Percentiles rank a stretch among this genome's conserved stretches.
Conservation (phyloP, 2,113 vertebrate species). For the Cyanistes caeruleus region DNA sequence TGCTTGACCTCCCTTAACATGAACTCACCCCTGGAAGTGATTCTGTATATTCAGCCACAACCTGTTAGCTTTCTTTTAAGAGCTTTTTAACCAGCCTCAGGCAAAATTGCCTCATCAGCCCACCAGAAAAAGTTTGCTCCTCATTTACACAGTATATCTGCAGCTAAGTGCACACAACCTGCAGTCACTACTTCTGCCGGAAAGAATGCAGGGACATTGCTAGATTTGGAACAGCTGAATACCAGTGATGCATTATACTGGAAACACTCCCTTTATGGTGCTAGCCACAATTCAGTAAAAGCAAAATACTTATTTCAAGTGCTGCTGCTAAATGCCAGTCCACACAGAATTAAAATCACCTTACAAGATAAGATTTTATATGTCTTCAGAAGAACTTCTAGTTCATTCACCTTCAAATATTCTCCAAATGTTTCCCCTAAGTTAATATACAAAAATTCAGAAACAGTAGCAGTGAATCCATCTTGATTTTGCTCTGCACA, state of each 20-base stretch:
- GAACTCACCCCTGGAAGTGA: neutral
- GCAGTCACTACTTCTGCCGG: neutral
- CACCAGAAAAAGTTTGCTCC: neutral
- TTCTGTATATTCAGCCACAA: neutral
- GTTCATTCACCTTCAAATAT: neutral
- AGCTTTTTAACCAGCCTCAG: neutral
- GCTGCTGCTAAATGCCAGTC: neutral
- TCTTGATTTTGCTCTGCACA: neutral
- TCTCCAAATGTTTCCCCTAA: neutral
- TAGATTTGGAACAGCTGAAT: neutral
- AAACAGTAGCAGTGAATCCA: neutral
- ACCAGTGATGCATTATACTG: rapidly evolving
- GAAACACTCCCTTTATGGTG: rapidly evolving
- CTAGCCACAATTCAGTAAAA: neutral
- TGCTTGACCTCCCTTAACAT: neutral
- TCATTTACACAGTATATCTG: too few relatives aligned
- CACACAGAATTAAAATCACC: neutral
- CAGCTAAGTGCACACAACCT: rapidly evolving
- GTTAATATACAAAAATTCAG: neutral
- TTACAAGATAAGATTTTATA: neutral
- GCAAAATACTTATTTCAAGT: neutral
- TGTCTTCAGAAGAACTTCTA: neutral
- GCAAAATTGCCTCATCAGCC: neutral
- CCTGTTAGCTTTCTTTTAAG: neutral
- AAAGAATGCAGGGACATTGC: rapidly evolving